Conservation (phyloP, 2,888 invertebrate genomes). For the Lycocerus yunnanus region DNA sequence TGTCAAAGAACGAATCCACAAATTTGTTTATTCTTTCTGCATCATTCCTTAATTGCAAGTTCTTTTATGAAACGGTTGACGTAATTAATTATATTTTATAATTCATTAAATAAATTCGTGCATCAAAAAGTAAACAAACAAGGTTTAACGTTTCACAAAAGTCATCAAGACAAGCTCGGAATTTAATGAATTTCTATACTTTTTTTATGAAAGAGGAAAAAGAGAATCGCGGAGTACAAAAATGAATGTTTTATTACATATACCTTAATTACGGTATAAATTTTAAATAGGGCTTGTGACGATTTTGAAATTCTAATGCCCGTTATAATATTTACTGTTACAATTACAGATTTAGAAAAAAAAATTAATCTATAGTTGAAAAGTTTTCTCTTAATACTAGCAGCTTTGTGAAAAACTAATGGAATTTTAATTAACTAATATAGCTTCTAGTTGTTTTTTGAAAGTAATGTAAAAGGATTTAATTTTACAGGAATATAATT, state of each 20-base stretch:
- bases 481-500: no score
- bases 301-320: background rate
- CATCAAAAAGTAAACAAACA: background rate
- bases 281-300: background rate
- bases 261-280: background rate
- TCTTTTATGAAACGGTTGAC: background rate
- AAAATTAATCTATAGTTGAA: background rate
- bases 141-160: background rate
- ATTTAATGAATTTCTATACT: background rate
- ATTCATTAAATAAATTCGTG: background rate
- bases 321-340: background rate
- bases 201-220: background rate
- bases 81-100: background rate
- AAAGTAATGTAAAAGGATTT: no score
- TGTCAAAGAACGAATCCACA: background rate
- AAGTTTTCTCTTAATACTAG: background rate
- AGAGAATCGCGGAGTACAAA: background rate
- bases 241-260: background rate
- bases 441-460: no score
- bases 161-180: background rate
- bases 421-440: no score
- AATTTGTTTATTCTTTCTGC: background rate
- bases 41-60: background rate
- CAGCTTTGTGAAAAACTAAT: no score
- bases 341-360: background rate